A percentile compares a stretch with the other conserved stretches of the same genome.
These are phyloP conservation scores for Littorina saxatilis DNA, from an alignment of 1,140 invertebrate genomes.

Conservation along the genomic window DNA sequence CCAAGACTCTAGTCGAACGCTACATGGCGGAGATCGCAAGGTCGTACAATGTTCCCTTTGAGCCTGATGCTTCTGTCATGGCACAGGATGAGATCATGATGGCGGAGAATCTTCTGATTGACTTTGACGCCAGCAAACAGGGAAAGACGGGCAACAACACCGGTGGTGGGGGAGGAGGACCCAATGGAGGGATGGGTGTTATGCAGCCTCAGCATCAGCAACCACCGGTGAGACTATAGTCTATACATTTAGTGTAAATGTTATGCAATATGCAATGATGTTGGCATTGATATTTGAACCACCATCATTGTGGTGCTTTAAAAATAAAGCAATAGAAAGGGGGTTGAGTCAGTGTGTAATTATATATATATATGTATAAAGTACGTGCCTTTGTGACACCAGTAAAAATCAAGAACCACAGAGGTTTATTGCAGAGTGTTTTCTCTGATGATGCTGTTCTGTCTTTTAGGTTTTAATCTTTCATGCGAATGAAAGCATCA, in stretches of 20 bases:
- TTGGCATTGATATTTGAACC: neutral
- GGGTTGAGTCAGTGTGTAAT: no score
- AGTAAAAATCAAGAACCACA: no score
- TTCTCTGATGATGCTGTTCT: no score
- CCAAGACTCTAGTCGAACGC: conserved; percentile 96
- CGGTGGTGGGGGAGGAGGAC: conserved; percentile 75
- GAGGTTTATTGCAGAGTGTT: no score
- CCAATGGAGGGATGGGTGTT: conserved; percentile 66
- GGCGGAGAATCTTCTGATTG: conserved; percentile 87
- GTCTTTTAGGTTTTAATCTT: no score
- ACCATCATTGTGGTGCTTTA: no score
- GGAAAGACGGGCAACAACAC: conserved; percentile 76
- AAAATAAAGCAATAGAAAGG: no score
- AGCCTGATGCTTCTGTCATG: conserved; percentile 81
- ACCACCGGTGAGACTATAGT: neutral
- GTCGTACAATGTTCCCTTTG: conserved; percentile 79
- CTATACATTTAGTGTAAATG: neutral
- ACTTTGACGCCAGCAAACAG: conserved; percentile 76
- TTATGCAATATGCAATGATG: neutral
- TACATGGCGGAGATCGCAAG: conserved; percentile 92
- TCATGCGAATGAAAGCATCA: no score
- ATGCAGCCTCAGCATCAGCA: conserved; percentile 40
- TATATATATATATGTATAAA: no score
- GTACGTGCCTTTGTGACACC: no score
- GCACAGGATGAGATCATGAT: conserved; percentile 83